Conservation (phyloP, 1,140 invertebrate genomes). For the Adoxophyes honmai region DNA sequence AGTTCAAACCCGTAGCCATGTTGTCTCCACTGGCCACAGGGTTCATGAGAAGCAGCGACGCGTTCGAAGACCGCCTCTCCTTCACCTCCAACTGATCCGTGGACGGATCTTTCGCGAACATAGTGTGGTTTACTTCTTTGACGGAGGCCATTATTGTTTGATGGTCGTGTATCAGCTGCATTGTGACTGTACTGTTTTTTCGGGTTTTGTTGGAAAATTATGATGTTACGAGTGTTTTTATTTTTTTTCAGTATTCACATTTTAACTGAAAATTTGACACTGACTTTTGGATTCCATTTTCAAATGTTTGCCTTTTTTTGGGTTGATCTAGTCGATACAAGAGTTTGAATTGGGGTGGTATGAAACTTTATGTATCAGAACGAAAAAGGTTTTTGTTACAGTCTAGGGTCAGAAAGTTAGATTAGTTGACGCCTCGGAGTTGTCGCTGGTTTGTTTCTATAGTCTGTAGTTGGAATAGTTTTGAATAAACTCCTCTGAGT, state of each 20-base stretch:
- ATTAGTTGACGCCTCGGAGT: too few species aligned
- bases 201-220: slow-evolving; percentile 21
- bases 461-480: slow-evolving; percentile 12
- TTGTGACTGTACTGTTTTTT: slow-evolving; percentile 26
- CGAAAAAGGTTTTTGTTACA: slow-evolving; percentile 4
- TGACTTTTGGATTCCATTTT: slow-evolving; percentile 41
- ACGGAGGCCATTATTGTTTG: slow-evolving; percentile 31
- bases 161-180: slow-evolving; percentile 57
- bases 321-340: too few species aligned
- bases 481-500: slow-evolving; percentile 1
- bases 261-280: slow-evolving; percentile 45
- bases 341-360: too few species aligned
- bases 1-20: slow-evolving; percentile 41
- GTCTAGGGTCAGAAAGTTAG: background rate
- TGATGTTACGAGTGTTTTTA: slow-evolving; percentile 26
- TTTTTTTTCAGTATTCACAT: slow-evolving; percentile 39
- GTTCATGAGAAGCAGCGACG: slow-evolving; percentile 53
- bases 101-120: slow-evolving; percentile 29
- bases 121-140: slow-evolving; percentile 38
- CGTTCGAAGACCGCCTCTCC: slow-evolving; percentile 50
- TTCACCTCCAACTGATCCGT: slow-evolving; percentile 52
- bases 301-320: slow-evolving; percentile 24
- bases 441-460: background rate
- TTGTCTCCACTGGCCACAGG: slow-evolving; percentile 68
- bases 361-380: too few species aligned